Conservation (phyloP, 2,113 vertebrate species). For the Bufo bufo region DNA sequence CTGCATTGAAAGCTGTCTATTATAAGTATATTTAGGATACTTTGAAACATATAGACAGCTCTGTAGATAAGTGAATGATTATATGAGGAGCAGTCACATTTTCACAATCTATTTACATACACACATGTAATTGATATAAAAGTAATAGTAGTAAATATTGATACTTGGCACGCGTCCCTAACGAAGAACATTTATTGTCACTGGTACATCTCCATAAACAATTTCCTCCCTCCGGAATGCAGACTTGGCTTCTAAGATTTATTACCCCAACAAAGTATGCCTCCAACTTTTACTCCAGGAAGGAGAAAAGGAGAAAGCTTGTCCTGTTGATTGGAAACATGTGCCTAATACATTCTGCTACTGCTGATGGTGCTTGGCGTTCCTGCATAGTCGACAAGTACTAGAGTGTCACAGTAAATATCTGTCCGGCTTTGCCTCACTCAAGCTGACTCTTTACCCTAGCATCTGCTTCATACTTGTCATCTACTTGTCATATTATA, state of each 20-base stretch:
- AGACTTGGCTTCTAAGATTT: constrained; percentile 32
- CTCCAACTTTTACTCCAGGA: neutral
- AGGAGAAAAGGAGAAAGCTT: constrained; percentile 10
- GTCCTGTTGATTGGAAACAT: neutral
- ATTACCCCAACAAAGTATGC: constrained; percentile 22
- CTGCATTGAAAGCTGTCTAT: no score
- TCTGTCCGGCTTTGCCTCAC: constrained; percentile 30
- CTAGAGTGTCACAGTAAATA: constrained; percentile 60
- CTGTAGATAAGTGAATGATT: no score
- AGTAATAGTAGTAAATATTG: constrained; percentile 6
- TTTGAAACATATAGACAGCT: no score
- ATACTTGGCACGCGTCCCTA: neutral
- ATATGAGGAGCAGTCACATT: neutral
- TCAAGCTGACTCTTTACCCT: constrained; percentile 53
- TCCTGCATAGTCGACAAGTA: constrained; percentile 65
- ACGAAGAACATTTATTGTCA: constrained; percentile 31
- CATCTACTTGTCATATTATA: constrained; percentile 75
- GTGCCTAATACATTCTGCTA: constrained; percentile 5
- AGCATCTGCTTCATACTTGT: constrained; percentile 83
- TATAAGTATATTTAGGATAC: neutral
- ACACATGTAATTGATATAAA: neutral
- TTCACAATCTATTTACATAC: neutral
- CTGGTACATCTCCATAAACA: constrained; percentile 44
- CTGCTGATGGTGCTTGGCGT: constrained; percentile 49
- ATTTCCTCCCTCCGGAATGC: constrained; percentile 27